Base-by-base conservation (phyloP, 2,113 vertebrate species). In the Colinus virginianus region DNA sequence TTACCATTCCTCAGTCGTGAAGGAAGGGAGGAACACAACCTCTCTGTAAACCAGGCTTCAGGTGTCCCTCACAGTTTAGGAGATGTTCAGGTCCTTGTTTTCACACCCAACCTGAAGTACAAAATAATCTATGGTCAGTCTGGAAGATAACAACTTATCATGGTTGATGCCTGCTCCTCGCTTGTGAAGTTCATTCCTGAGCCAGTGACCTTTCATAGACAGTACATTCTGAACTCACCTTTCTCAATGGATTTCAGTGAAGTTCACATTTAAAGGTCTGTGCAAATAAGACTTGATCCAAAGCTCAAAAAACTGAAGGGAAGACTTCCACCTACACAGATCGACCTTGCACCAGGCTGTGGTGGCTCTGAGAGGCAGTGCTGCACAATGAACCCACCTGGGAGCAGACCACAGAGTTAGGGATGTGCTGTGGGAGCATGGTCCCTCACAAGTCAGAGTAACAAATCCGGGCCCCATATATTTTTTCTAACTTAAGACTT, bases 331-430 rank as follows among this genome's bases (percentile, higher is more conserved):
- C 53, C 34, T 87, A 74, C 81, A 13, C 48, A 4, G n/a, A 4
- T 36, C 42, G 62, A 56, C 25, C 11, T 32, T 34, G 51, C 9
- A 11, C 5, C 51, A 30, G 86, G 62, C 79, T 51, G 20, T 32
- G 69, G 4, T 0, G 6, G 79, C 79, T 42, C 32, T 1, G 59
- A n/a, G 45, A 32, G 53, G 69, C 76, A 75, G 51, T 0, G 0
- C 38, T 86, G 79, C 62, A 48, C 18, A 75, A 48, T 46, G 58
- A 22, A 3, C 67, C 1, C 0, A 3, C 5, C 0, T 2, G 12
- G 11, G 67, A 69, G 58, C 78, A 28, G 40, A 70, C 22, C 17
- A 3, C 9, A 59, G 56, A 32, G 7, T 2, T 21, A 0, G 0
- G 40, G 40, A 40, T 4, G 40, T 40, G 40, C 40, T 40, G 18